phyloP scores from a whole-genome alignment of 2,113 vertebrate genomes.

The Apeltes quadracus region DNA sequence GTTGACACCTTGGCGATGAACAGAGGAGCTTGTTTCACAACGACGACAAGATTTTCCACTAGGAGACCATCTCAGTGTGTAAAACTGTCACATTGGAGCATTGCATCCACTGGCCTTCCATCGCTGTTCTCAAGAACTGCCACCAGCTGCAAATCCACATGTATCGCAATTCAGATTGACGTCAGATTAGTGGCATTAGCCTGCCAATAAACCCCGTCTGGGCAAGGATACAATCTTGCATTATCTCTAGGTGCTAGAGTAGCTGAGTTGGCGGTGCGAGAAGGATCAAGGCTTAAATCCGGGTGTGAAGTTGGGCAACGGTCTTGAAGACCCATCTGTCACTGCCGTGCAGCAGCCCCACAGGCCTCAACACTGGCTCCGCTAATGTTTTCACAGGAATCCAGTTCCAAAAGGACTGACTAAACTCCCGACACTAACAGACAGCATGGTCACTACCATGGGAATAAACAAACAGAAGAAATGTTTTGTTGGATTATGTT shows the following conservation, averaged over 20 bases:
- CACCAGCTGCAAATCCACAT: not conserved
- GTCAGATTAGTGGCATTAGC: conserved; percentile 4
- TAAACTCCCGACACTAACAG: conserved; percentile 1
- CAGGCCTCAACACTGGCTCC: conserved; percentile 9
- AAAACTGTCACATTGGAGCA: not conserved
- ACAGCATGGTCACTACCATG: not conserved
- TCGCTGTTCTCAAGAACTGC: not conserved
- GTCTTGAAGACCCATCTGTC: conserved; percentile 35
- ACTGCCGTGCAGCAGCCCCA: not conserved
- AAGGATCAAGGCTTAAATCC: conserved; percentile 3
- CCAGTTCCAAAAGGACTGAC: conserved; percentile 5
- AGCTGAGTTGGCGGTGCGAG: not conserved
- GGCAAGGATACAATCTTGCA: conserved; percentile 10
- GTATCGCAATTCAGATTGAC: not conserved
- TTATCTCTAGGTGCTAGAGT: not conserved
- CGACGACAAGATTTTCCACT: not conserved
- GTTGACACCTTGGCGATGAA: conserved; percentile 41
- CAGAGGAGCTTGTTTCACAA: conserved; percentile 18
- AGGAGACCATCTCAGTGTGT: not conserved
- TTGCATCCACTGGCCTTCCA: not conserved
- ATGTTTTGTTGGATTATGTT: conserved; percentile 22
- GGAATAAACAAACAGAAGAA: not conserved
- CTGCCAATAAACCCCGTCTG: not conserved
- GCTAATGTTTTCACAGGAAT: conserved; percentile 20
- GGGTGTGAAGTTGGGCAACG: conserved; percentile 7